Evolutionary conservation across 2,888 invertebrate genomes (phyloP).

Genomic region (Notocelia uddmanniana): DNA sequence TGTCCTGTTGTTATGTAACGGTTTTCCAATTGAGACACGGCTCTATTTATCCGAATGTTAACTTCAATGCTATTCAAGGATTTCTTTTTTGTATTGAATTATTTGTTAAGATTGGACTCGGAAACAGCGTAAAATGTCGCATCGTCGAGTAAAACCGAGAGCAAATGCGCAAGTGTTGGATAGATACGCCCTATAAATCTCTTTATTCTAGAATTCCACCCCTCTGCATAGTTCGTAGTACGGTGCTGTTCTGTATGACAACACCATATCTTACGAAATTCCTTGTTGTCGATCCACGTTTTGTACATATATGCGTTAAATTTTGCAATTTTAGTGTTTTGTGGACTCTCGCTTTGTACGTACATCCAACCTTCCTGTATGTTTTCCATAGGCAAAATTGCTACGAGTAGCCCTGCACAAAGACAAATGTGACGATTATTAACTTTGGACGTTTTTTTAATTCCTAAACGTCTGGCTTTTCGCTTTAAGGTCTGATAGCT

Average conservation of each 20-base stretch:
- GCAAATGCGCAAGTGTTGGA: constrained; percentile 6
- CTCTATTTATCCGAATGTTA: constrained; percentile 25
- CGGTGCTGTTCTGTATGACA: constrained; percentile 12
- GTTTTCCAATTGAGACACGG: constrained; percentile 21
- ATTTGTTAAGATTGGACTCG: neutral
- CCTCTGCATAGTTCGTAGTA: constrained; percentile 16
- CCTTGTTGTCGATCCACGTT: neutral
- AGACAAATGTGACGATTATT: constrained; percentile 22
- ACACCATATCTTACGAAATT: constrained; percentile 13
- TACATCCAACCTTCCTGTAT: constrained; percentile 28
- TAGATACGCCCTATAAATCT: constrained; percentile 10
- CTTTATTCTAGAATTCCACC: constrained; percentile 14
- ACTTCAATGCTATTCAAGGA: constrained; percentile 9
- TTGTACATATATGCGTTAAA: constrained; percentile 2
- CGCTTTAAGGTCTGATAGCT: constrained; percentile 1
- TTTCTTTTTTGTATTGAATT: constrained; percentile 1
- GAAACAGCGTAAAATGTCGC: neutral
- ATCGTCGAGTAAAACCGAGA: neutral
- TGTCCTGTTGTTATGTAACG: constrained; percentile 7
- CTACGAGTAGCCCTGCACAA: constrained; percentile 35
- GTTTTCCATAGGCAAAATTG: constrained; percentile 30
- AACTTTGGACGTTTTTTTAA: constrained; percentile 12
- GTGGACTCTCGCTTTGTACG: constrained; percentile 25
- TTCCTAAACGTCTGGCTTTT: neutral
- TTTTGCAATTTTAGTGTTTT: neutral